These are phyloP conservation scores for Mesoclemmys tuberculata DNA, from an alignment of 2,113 vertebrate species.

Conservation along the genomic window DNA sequence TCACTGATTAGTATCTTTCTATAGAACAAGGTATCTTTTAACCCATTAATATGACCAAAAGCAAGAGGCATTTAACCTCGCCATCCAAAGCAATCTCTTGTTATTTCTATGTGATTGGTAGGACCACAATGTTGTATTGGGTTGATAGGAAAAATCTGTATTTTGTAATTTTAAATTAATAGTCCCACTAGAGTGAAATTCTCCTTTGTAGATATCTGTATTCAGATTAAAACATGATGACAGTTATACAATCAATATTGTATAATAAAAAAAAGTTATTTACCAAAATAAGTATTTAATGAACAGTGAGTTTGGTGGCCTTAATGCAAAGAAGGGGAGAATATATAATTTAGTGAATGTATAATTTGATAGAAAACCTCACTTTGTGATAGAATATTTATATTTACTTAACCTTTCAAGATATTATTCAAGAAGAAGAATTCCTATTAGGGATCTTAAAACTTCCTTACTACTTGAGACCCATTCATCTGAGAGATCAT, in stretches of 20 bases:
- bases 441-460: background rate
- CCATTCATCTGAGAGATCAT: background rate
- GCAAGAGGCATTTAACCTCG: background rate
- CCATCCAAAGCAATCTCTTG: background rate
- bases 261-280: background rate
- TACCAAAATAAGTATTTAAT: background rate
- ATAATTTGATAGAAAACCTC: background rate
- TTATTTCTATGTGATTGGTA: background rate
- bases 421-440: background rate
- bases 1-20: rapidly evolving
- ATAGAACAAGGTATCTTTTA: background rate
- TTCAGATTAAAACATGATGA: background rate
- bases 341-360: background rate
- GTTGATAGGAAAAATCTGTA: background rate
- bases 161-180: background rate
- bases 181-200: background rate
- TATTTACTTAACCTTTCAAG: background rate
- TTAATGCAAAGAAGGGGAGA: background rate
- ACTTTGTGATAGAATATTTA: too few species aligned
- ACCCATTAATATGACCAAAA: background rate
- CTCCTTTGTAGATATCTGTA: background rate
- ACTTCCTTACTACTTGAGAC: too few species aligned
- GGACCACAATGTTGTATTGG: background rate
- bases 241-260: background rate
- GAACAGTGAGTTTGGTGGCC: background rate